A percentile compares a stretch with the other conserved stretches of the same genome.
Conservation (phyloP, 2,888 invertebrate genomes). For the Neelides folsomi region DNA sequence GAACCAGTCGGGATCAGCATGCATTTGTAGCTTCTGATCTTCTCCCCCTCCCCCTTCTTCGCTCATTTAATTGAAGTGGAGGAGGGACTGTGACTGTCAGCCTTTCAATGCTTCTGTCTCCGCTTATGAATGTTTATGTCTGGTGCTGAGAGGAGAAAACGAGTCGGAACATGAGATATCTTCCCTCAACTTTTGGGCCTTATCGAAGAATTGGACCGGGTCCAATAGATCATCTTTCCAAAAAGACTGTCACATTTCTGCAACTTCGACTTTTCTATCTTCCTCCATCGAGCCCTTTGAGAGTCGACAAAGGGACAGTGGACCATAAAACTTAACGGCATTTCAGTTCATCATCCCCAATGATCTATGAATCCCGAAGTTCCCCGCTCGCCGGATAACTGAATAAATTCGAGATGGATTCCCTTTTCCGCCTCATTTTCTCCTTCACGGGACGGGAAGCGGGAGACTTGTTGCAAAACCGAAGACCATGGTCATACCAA, state of each 20-base stretch:
- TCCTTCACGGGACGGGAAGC: too few species aligned
- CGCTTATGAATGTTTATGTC: neutral
- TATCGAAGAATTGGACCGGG: constrained; percentile 29
- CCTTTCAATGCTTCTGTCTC: too few species aligned
- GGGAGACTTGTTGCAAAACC: too few species aligned
- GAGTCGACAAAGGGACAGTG: constrained; percentile 3
- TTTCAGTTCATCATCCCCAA: constrained; percentile 13
- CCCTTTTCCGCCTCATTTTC: too few species aligned
- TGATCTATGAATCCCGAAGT: constrained; percentile 14
- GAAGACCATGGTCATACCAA: too few species aligned
- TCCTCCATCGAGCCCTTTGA: constrained; percentile 5
- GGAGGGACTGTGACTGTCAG: too few species aligned
- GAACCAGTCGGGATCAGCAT: neutral
- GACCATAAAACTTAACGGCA: constrained; percentile 18
- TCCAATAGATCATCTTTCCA: constrained; percentile 32
- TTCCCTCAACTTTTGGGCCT: neutral
- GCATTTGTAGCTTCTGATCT: neutral
- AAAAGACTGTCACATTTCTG: constrained; percentile 31
- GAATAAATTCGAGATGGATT: too few species aligned
- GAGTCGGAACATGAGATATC: neutral
- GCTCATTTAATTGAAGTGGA: neutral
- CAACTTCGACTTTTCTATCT: constrained; percentile 18
- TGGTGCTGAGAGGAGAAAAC: neutral
- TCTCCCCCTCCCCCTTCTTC: neutral
- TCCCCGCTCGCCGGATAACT: neutral